Base-by-base conservation (phyloP, 2,797 vertebrate species). In the Cryptoprocta ferox region DNA sequence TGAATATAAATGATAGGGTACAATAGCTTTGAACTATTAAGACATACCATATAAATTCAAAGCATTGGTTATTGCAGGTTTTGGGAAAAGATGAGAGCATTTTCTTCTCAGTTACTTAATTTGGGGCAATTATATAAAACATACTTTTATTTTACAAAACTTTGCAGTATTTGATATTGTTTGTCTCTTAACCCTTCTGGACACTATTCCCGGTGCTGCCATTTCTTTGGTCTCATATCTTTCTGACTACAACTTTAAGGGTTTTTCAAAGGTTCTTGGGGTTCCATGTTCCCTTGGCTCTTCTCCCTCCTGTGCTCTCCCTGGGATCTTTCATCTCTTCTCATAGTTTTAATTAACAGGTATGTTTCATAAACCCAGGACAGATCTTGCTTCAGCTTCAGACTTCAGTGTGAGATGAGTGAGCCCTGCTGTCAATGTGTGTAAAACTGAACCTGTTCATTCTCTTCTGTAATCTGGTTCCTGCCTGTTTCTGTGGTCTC, bases 1-100 rank as follows among this genome's bases (percentile, higher is more conserved):
- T 93, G 42, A 84, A 56, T 59, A 56, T 61, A 88, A 90, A 89
- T 73, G 82, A 56, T 35, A 81, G 61, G 45, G 4, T 94, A 42
- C 81, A 90, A 73, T 65, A 50, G 42, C 70, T 93, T 95, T 96
- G 79, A 93, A 89, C 8, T 89, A 15, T 83, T 28, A 70, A 71
- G 71, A 35, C 32, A 11, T 21, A 26, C 59, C 65, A 5, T 87
- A 30, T 95, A 85, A 79, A 82, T 85, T 89, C 48, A 93, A 81
- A 83, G 28, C 18, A n/a, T 61, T 91, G 32, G 24, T 56, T 93
- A 89, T 76, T 95, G 26, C 56, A 90, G 42, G 24, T 21, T 84
- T 84, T 95, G 45, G 56, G 73, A 56, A 88, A 88, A 83, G 15
- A 19, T 19, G 28, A 81, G n/a, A 78, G 7, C 39, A 32, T 82